Percentiles rank a stretch among this genome's conserved stretches.
These are phyloP conservation scores for Chionodraco myersi DNA, from an alignment of 2,113 vertebrate species.

Conservation along the genomic window DNA sequence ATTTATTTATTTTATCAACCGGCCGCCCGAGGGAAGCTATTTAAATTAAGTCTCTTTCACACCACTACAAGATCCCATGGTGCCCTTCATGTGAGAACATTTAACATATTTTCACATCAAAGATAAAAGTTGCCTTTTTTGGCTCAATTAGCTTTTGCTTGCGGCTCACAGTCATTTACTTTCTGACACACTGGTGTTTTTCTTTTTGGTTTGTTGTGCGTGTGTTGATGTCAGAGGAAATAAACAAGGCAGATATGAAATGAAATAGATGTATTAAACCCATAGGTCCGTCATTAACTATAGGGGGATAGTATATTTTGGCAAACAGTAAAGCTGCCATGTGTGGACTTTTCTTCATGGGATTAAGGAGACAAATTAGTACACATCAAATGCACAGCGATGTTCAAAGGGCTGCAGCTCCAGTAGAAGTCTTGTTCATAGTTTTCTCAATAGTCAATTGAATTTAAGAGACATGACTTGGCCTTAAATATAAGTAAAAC, in stretches of 20 bases:
- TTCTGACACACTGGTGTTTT: background rate
- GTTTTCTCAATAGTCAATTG: background rate
- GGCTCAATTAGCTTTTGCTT: constrained; percentile 26
- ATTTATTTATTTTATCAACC: constrained; percentile 17
- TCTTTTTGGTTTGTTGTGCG: background rate
- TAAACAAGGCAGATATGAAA: constrained; percentile 8
- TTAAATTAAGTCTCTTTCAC: constrained; percentile 29
- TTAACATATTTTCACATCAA: background rate
- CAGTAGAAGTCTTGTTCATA: background rate
- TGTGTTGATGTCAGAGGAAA: constrained; percentile 4
- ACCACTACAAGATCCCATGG: constrained; percentile 22
- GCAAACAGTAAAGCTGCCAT: no score
- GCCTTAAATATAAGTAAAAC: background rate
- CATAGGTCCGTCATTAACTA: background rate
- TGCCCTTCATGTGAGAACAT: constrained; percentile 36
- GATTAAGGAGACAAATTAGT: no score
- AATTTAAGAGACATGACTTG: background rate
- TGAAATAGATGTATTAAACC: background rate
- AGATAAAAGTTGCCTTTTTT: constrained; percentile 3
- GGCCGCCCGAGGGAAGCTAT: background rate
- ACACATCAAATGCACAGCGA: background rate
- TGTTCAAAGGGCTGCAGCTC: background rate
- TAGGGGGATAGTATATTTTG: no score
- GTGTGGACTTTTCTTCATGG: no score
- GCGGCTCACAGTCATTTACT: constrained; percentile 7